Base-by-base conservation (phyloP, 2,797 vertebrate genomes). In the Cyprinodon diabolis region DNA sequence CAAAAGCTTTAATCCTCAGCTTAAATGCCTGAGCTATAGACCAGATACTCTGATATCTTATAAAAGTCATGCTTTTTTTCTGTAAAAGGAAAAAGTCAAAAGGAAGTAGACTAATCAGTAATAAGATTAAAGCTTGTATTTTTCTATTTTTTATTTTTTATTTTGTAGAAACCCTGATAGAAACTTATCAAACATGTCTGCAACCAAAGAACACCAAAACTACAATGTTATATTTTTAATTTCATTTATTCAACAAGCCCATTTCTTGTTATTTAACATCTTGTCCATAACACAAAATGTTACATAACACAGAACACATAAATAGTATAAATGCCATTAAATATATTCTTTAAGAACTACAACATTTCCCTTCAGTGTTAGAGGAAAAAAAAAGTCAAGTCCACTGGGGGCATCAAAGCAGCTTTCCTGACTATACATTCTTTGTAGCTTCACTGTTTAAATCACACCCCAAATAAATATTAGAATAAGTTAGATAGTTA, bases 401-500 rank as follows among this genome's bases (percentile, higher is more conserved):
- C 87, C 91, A 87, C 87, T 65, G 52, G 85, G 87, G 89, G 90
- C 84, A 69, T 78, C 76, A 91, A 78, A 92, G 87, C 86, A 91
- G 84, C 87, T 86, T 79, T 66, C 23, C 8, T 52, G 51, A 83
- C 17, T 81, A 80, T 68, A 79, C 35, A 71, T 74, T 79, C 47
- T 69, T 74, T 48, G 65, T 75, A 86, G 77, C 66, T 79, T 85
- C 15, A 74, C 72, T 60, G 35, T 66, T 45, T 74, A 81, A 11
- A 72, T 19, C 63, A 65, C 75, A 45, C 69, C 17, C 52, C 12
- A 49, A 51, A 51, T 51, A 58, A 87, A 84, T 88, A 92, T 88
- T 88, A 84, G 82, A 93, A 95, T 93, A 93, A 93, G 78, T 93
- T 90, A 86, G 88, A 89, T 89, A 94, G 85, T 79, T 40, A 71